Evolutionary conservation across 2,113 vertebrate species (phyloP).

Genomic region (Cervus canadensis): DNA sequence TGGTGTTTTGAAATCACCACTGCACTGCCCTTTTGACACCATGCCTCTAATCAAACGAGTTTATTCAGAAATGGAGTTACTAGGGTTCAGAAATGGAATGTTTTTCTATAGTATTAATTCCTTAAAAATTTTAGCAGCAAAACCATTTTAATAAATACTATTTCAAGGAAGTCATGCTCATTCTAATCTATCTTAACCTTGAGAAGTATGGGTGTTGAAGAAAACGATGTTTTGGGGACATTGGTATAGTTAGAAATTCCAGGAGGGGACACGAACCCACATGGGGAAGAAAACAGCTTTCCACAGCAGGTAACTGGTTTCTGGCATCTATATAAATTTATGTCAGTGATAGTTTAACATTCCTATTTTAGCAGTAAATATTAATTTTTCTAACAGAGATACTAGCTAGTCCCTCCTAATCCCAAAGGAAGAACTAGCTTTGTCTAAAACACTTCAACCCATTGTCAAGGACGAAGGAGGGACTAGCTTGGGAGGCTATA

Average conservation of each 20-base stretch:
- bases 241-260: not conserved
- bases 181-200: not conserved
- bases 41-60: not conserved
- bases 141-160: not conserved
- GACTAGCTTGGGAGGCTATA: not conserved
- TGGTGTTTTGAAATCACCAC: not conserved
- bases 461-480: not conserved
- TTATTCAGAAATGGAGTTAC: conserved; percentile 22
- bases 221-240: not conserved
- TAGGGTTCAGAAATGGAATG: not conserved
- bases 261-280: not conserved
- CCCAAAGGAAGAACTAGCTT: not conserved
- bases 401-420: not conserved
- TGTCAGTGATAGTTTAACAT: not conserved
- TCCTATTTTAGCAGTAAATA: not conserved
- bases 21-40: not conserved
- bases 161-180: not conserved
- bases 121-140: not conserved
- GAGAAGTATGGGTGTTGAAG: not conserved
- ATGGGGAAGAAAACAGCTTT: not conserved
- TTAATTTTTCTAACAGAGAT: not conserved
- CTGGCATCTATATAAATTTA: not conserved
- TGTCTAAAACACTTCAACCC: not conserved
- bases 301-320: not conserved
- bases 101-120: conserved; percentile 24